phyloP scores from a whole-genome alignment of 2,888 invertebrate genomes.

The Proisotoma minuta region DNA sequence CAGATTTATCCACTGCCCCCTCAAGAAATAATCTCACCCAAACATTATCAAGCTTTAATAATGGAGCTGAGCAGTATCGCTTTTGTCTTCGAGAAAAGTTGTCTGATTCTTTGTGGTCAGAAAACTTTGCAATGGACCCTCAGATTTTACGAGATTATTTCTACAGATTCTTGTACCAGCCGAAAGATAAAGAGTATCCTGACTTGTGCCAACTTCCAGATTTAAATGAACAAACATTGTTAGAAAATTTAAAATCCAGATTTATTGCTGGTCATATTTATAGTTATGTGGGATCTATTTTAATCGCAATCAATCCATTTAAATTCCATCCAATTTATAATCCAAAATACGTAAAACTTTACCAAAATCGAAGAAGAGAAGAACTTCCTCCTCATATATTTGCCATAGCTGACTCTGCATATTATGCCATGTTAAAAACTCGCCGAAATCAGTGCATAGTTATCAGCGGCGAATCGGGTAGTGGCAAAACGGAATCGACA shows the following conservation, averaged over 20 bases:
- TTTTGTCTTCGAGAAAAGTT: slow-evolving; percentile 85
- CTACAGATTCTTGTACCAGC: slow-evolving; percentile 83
- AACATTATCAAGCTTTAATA: not conserved
- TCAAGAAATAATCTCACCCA: slow-evolving; percentile 14
- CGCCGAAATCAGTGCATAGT: slow-evolving; percentile 89
- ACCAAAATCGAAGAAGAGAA: slow-evolving; percentile 86
- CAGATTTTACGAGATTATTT: slow-evolving; percentile 90
- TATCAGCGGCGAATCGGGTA: slow-evolving; percentile 90
- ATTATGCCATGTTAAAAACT: slow-evolving; percentile 88
- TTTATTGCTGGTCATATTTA: slow-evolving; percentile 91
- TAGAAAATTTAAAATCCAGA: slow-evolving; percentile 82
- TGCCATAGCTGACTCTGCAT: slow-evolving; percentile 90
- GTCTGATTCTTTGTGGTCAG: slow-evolving; percentile 68
- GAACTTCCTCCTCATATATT: slow-evolving; percentile 95
- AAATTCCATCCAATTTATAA: slow-evolving; percentile 94
- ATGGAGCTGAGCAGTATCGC: slow-evolving; percentile 53
- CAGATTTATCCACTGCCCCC: slow-evolving; percentile 3
- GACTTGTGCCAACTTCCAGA: slow-evolving; percentile 93
- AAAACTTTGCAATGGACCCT: slow-evolving; percentile 77
- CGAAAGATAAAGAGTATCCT: slow-evolving; percentile 88
- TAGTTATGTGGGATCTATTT: slow-evolving; percentile 91
- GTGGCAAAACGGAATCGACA: slow-evolving; percentile 95
- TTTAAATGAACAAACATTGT: slow-evolving; percentile 84
- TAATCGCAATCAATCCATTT: slow-evolving; percentile 65
- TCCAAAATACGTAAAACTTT: slow-evolving; percentile 92